Evolutionary conservation across 2,797 vertebrate species (phyloP).

Genomic region (Schizothorax lantsangensis): DNA sequence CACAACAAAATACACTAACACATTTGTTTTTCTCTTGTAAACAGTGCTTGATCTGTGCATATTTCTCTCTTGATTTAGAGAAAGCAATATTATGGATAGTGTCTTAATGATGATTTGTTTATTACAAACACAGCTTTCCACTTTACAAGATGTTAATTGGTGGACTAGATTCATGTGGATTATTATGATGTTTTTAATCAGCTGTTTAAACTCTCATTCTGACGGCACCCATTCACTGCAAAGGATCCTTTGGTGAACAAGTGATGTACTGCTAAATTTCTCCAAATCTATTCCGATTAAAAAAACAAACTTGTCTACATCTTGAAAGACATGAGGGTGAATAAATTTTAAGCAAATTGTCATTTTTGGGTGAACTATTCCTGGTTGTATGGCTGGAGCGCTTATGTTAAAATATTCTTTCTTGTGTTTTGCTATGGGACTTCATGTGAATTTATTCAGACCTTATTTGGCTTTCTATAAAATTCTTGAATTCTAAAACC

Average conservation of each 20-base stretch:
- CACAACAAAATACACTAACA: neutral
- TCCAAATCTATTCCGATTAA: neutral
- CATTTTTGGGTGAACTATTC: neutral
- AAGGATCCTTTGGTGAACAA: neutral
- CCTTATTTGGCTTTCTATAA: constrained; percentile 17
- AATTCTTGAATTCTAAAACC: neutral
- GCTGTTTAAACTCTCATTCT: neutral
- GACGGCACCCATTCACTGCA: neutral
- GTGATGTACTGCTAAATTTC: neutral
- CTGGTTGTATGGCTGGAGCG: neutral
- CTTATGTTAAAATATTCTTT: neutral
- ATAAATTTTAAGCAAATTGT: neutral
- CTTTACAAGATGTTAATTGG: neutral
- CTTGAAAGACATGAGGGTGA: neutral
- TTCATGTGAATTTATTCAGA: neutral
- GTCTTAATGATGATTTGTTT: neutral
- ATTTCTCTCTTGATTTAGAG: neutral
- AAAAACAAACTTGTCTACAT: neutral
- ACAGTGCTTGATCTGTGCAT: neutral
- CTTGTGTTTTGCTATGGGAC: neutral
- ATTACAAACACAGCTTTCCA: neutral
- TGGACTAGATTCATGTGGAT: neutral
- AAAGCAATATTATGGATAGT: neutral
- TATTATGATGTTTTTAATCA: neutral
- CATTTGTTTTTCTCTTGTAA: neutral